Evolutionary conservation across 2,113 vertebrate species (phyloP), one percentile per base, ranked within the genome.

Genomic region (Pangasianodon hypophthalmus): DNA sequence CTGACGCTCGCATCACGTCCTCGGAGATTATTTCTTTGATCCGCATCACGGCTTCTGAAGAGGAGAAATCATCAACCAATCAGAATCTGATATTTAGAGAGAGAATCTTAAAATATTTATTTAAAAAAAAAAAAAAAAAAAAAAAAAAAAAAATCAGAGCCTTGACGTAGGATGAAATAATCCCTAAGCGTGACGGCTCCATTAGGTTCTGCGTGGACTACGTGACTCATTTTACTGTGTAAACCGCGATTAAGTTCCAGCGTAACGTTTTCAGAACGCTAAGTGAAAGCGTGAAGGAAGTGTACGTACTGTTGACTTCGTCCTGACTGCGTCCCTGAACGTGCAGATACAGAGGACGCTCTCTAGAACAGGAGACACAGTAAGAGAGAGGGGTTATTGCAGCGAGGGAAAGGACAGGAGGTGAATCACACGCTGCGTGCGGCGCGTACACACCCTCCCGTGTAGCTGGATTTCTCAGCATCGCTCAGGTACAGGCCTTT

Each of bases 21-120:
- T 98, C 98, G 29, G 98, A 97, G 54, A 99, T 99, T 5, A 99
- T 97, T 94, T 98, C 97, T 88, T 99, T 99, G 91, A 99, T 99
- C 88, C 96, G 95, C 90, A 97, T 95, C 77, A 99, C 98, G 2
- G 98, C 98, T 94, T 97, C 98, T 99, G 90, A 46, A 32, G 62
- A 85, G 32, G 79, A 37, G 37, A 44, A 69, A 85, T 71, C 9
- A 26, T 32, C 32, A 26, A 2, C 19, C 64, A 58, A 32, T 83
- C 79, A 58, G 10, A 11, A 4, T 48, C 44, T 37, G 29, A 37
- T 13, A 19, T 73, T 37, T 73, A 56, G 3, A 37, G 37, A 37
- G 37, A 37, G 37, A 37, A 37, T 37, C 37, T 37, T 37, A 37
- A 37, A 37, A 37, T 37, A 37, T 37, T 37, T 37, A 37, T 37